Evolutionary conservation across 2,797 vertebrate species (phyloP), one percentile per base, ranked within the genome.

Genomic region (Micromesistius poutassou): DNA sequence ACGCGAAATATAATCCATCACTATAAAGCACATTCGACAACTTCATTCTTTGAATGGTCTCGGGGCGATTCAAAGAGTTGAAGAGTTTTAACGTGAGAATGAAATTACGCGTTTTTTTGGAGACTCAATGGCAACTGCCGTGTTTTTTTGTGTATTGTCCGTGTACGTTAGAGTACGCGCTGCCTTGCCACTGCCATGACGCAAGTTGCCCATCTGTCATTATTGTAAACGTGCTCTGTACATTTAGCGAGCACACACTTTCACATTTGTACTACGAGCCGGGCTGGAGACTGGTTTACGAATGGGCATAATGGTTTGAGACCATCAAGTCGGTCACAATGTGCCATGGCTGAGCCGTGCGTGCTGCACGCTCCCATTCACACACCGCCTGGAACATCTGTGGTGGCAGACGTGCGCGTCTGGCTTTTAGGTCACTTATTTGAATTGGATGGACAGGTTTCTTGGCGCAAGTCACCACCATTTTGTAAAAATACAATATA

Each of bases 171-270:
- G 88, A 81, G 74, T 77, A 87, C 84, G 89, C 87, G 87, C 88
- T 91, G 86, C 85, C 85, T 82, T 87, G 89, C 82, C 90, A 86
- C 92, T 87, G 89, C 82, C 90, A 86, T 93, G 91, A 93, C 92
- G 92, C 90, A 92, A 92, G 91, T 92, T 91, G 87, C 88, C 90
- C 89, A 88, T 93, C 89, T 91, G 91, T 90, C 90, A 93, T 87
- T 88, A 89, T 92, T 90, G 85, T 82, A 89, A 84, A 81, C 85
- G 73, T 88, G 87, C 86, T 82, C 81, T 82, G 83, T 87, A 79
- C 87, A 77, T 87, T 89, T 80, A 79, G 77, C 85, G 33, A 22
- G 46, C 6, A 55, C 35, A 36, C 33, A n/a, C 81, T 78, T 82
- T 81, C 78, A 85, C 87, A 87, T 88, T 89, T 71, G 78, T 82